phyloP scores from a whole-genome alignment of 2,888 invertebrate genomes.

The Caprella mutica region DNA sequence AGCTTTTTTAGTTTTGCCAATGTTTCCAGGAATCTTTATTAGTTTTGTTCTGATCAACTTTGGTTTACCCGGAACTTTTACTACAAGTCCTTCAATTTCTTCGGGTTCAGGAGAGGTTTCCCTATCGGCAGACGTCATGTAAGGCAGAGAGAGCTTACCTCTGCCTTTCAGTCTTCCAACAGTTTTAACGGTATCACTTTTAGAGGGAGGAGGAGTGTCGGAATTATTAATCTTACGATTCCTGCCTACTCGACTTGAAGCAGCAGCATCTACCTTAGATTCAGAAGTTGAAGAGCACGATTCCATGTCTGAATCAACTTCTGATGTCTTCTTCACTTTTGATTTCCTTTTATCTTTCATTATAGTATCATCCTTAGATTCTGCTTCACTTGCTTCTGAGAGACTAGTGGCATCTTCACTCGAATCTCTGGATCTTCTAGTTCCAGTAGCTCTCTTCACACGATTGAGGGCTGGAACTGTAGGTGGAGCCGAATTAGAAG shows the following conservation, averaged over 20 bases:
- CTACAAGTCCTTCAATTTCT: too few relatives aligned
- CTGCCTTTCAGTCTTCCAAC: background rate
- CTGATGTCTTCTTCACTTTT: background rate
- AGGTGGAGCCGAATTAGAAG: background rate
- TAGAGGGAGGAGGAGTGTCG: too few relatives aligned
- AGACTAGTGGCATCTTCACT: conserved; percentile 18
- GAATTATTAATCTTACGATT: too few relatives aligned
- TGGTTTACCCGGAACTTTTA: too few relatives aligned
- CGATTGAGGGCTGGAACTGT: background rate
- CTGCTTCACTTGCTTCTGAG: conserved; percentile 16
- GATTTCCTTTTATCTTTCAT: background rate
- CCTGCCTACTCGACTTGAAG: too few relatives aligned
- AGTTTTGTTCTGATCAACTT: too few relatives aligned
- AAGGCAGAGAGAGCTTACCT: conserved; percentile 2
- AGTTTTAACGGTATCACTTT: too few relatives aligned
- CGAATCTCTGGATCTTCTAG: conserved; percentile 18
- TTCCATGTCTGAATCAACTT: background rate
- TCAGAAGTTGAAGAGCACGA: too few relatives aligned
- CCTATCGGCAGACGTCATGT: conserved; percentile 2
- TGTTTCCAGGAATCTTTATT: too few relatives aligned
- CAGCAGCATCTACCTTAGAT: too few relatives aligned
- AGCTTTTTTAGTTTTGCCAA: too few relatives aligned
- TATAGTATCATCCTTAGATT: conserved; percentile 13
- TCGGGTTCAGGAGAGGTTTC: background rate
- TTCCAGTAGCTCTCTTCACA: background rate